Evolutionary conservation across 2,888 invertebrate genomes (phyloP).

Genomic region (Pollenia angustigena): DNA sequence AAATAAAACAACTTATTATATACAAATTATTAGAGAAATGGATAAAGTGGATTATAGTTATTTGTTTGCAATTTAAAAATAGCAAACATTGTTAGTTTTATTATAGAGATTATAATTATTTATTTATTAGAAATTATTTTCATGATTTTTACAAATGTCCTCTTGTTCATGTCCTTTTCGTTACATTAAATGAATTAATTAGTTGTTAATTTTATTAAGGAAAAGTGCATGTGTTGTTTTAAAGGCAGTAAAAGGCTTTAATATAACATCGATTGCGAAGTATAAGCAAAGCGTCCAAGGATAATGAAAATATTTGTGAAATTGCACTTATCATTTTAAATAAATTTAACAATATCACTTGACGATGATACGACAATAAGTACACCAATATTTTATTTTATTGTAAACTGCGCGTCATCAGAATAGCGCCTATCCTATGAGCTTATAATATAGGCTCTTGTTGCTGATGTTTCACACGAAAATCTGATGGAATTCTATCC

Average conservation of each 20-base stretch:
- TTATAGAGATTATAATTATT: constrained; percentile 60
- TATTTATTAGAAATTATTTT: constrained; percentile 57
- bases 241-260: background rate
- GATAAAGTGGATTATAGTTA: constrained; percentile 34
- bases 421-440: too few relatives aligned
- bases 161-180: background rate
- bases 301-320: too few relatives aligned
- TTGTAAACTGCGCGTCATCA: too few relatives aligned
- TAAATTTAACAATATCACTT: too few relatives aligned
- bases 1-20: constrained; percentile 21
- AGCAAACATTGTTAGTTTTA: constrained; percentile 39
- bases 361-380: too few relatives aligned
- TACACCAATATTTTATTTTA: too few relatives aligned
- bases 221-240: background rate
- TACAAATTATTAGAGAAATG: constrained; percentile 5
- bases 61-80: constrained; percentile 55
- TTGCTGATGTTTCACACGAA: too few relatives aligned
- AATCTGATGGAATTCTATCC: too few relatives aligned
- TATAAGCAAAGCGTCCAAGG: too few relatives aligned
- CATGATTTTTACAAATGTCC: constrained; percentile 19
- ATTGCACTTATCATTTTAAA: too few relatives aligned
- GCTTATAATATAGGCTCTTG: too few relatives aligned
- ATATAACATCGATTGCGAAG: background rate
- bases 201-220: background rate
- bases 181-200: constrained; percentile 9